Percentiles rank a stretch among this genome's conserved stretches.
Evolutionary conservation across 2,888 invertebrate species (phyloP).

Genomic region (Ornithoptera priamus): DNA sequence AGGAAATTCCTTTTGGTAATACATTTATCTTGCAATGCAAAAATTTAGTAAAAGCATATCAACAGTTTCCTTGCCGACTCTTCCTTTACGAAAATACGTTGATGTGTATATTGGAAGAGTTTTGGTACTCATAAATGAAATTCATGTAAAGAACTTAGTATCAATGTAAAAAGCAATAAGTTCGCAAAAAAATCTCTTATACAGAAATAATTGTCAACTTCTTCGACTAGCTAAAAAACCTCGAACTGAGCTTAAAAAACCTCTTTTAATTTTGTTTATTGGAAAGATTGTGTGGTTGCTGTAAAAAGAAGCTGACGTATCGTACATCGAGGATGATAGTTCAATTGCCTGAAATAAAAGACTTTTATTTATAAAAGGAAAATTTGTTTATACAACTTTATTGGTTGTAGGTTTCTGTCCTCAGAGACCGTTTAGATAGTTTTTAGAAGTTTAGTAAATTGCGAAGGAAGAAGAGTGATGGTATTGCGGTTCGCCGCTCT

Average conservation of each 20-base stretch:
- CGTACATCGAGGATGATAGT: constrained; percentile 64
- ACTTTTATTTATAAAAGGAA: too few relatives aligned
- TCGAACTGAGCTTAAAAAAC: constrained; percentile 62
- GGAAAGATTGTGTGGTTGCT: constrained; percentile 60
- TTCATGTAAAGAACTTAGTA: constrained; percentile 10
- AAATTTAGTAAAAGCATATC: not conserved
- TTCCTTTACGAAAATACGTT: not conserved
- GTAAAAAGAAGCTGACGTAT: constrained; percentile 67
- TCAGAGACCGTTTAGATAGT: too few relatives aligned
- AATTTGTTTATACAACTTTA: too few relatives aligned
- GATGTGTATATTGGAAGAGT: not conserved
- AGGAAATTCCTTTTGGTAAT: not conserved
- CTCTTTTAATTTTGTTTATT: constrained; percentile 54
- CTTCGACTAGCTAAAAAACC: constrained; percentile 55
- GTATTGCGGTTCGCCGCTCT: too few relatives aligned
- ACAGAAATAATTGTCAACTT: constrained; percentile 39
- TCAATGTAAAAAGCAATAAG: constrained; percentile 17
- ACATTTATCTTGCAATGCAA: not conserved
- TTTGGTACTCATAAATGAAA: constrained; percentile 20
- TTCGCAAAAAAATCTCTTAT: constrained; percentile 12
- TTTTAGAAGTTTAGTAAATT: too few relatives aligned
- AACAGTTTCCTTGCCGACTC: constrained; percentile 1
- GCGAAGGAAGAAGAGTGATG: too few relatives aligned
- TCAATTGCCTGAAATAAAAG: constrained; percentile 56
- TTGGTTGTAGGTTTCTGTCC: too few relatives aligned